These are phyloP conservation scores for Pangasius krempfi DNA, from an alignment of 2,797 vertebrate species.

Conservation along the genomic window DNA sequence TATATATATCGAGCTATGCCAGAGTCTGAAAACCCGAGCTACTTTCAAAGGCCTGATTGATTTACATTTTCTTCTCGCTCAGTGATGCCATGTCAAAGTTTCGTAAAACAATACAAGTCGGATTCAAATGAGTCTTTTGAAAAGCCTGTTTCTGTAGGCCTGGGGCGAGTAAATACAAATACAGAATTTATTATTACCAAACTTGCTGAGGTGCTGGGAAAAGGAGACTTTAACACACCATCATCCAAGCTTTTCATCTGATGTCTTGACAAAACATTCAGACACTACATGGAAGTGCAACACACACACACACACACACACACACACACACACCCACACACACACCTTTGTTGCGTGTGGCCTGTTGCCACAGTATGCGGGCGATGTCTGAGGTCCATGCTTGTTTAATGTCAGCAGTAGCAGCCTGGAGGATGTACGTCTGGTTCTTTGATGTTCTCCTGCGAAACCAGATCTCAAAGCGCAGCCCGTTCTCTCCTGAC, in stretches of 20 bases:
- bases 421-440: constrained; percentile 87
- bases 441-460: constrained; percentile 87
- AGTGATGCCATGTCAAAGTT: constrained; percentile 23
- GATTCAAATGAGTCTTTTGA: constrained; percentile 38
- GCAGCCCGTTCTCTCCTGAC: constrained; percentile 81
- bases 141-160: constrained; percentile 28
- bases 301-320: constrained; percentile 66
- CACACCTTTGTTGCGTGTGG: constrained; percentile 90
- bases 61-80: constrained; percentile 23
- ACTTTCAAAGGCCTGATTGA: constrained; percentile 40
- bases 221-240: constrained; percentile 26
- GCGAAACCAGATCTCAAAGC: constrained; percentile 97
- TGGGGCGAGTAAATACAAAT: constrained; percentile 13
- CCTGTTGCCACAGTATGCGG: constrained; percentile 93
- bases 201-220: constrained; percentile 37
- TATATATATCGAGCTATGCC: background rate
- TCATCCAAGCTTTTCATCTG: constrained; percentile 10
- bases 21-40: constrained; percentile 29
- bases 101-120: constrained; percentile 48
- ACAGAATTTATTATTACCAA: constrained; percentile 35
- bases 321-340: constrained; percentile 75
- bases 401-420: constrained; percentile 78
- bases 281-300: constrained; percentile 23
- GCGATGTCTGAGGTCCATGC: constrained; percentile 89
- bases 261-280: constrained; percentile 22